Percentiles rank a stretch among this genome's conserved stretches.
Evolutionary conservation across 1,140 invertebrate species (phyloP).

Genomic region (Scaptodrosophila lebanonensis): DNA sequence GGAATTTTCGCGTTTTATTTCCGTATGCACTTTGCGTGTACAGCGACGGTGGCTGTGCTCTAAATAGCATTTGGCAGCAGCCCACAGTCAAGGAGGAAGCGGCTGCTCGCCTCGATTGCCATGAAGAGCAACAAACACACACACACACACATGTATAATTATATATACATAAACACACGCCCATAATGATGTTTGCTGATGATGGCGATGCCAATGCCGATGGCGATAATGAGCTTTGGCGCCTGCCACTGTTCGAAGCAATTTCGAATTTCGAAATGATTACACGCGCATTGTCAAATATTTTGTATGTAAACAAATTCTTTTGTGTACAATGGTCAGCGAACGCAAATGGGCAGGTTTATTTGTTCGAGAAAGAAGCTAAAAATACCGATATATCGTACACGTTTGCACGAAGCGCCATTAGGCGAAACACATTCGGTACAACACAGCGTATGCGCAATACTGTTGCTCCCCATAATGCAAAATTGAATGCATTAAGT

Average conservation of each 20-base stretch:
- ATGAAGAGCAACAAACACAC: slow-evolving; percentile 43
- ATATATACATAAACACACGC: slow-evolving; percentile 1
- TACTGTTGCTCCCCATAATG: no score
- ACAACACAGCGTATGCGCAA: no score
- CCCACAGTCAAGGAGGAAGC: slow-evolving; percentile 69
- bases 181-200: slow-evolving; percentile 38
- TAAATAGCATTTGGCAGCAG: slow-evolving; percentile 66
- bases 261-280: slow-evolving; percentile 71
- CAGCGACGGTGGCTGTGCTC: slow-evolving; percentile 24
- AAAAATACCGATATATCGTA: no score
- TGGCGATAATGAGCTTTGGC: slow-evolving; percentile 20
- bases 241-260: slow-evolving; percentile 43
- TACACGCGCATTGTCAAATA: slow-evolving; percentile 47
- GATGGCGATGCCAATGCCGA: slow-evolving; percentile 8
- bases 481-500: no score
- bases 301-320: slow-evolving; percentile 45
- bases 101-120: slow-evolving; percentile 42
- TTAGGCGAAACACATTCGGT: no score
- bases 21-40: slow-evolving; percentile 53
- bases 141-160: slow-evolving; percentile 1
- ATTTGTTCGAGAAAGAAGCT: no score
- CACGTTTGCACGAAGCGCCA: no score
- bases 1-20: slow-evolving; percentile 40
- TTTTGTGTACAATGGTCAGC: slow-evolving; percentile 17
- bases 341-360: no score